A percentile compares a stretch with the other conserved stretches of the same genome.
phyloP scores from a whole-genome alignment of 2,113 vertebrate species.

The Salvelinus sp. region DNA sequence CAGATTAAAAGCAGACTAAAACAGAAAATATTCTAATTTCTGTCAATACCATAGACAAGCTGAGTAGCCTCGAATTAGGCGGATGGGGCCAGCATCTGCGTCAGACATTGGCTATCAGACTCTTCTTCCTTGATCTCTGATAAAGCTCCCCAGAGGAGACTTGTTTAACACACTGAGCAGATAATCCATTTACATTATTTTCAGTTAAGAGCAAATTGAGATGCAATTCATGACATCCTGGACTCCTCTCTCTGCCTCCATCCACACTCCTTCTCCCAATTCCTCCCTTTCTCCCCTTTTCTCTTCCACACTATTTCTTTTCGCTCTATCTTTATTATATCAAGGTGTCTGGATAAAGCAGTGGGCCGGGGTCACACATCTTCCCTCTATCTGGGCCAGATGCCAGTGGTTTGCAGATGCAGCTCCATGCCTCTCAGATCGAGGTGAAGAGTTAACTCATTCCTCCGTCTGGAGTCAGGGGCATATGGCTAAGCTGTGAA shows the following conservation, averaged over 20 bases:
- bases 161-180: slow-evolving; percentile 27
- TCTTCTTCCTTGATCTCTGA: not conserved
- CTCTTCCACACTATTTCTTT: not conserved
- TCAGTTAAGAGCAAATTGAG: slow-evolving; percentile 27
- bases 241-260: slow-evolving; percentile 1
- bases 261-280: not conserved
- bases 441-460: slow-evolving; percentile 1
- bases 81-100: not conserved
- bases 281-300: not conserved
- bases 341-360: slow-evolving; percentile 1
- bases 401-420: not conserved
- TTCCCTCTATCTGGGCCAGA: not conserved
- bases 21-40: not conserved
- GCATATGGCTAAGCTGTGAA: slow-evolving; percentile 10
- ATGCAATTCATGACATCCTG: slow-evolving; percentile 21
- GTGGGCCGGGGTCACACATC: not conserved
- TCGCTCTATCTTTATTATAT: no score
- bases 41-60: not conserved
- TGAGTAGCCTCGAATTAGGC: not conserved
- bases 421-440: not conserved
- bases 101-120: not conserved
- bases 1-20: not conserved
- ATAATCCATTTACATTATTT: slow-evolving; percentile 32
- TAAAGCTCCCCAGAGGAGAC: slow-evolving; percentile 12
- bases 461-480: not conserved